These are phyloP conservation scores for Phyllotis vaccarum DNA, from an alignment of 2,797 vertebrate genomes.

Conservation along the genomic window DNA sequence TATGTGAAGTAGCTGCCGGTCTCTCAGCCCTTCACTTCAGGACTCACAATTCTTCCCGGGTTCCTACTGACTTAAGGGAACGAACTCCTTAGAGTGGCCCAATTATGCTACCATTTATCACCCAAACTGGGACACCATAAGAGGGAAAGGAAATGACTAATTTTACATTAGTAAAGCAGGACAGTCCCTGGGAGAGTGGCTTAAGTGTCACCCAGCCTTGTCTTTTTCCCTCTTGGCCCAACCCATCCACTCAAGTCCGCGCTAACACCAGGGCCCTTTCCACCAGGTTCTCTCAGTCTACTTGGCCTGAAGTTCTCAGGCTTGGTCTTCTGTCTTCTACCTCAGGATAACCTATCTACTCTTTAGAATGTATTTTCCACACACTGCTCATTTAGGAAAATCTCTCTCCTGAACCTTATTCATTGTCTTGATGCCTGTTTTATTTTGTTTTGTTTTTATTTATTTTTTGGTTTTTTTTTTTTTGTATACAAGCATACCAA, in stretches of 20 bases:
- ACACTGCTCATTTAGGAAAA: not conserved
- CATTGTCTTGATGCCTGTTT: not conserved
- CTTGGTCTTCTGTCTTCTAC: not conserved
- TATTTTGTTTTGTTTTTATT: too few species aligned
- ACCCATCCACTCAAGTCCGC: not conserved
- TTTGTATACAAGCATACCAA: too few species aligned
- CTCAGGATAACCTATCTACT: not conserved
- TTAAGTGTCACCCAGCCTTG: not conserved
- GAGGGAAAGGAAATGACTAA: slow-evolving; percentile 28
- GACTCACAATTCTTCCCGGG: not conserved
- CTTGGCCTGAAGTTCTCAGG: not conserved
- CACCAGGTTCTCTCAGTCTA: not conserved
- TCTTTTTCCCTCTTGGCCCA: not conserved
- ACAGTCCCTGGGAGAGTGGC: slow-evolving; percentile 13
- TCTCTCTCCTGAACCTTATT: not conserved
- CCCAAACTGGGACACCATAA: slow-evolving; percentile 49
- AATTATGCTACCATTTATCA: slow-evolving; percentile 63
- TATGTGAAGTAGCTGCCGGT: not conserved
- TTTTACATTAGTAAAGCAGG: slow-evolving; percentile 59
- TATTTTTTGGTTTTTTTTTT: too few species aligned
- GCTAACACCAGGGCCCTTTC: not conserved
- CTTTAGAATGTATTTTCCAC: not conserved
- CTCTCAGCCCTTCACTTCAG: not conserved
- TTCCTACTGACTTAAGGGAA: not conserved
- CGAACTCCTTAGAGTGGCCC: slow-evolving; percentile 31